Evolutionary conservation across 2,888 invertebrate genomes (phyloP), one percentile per base, ranked within the genome.

Genomic region (Xanthostigma xanthostigma): DNA sequence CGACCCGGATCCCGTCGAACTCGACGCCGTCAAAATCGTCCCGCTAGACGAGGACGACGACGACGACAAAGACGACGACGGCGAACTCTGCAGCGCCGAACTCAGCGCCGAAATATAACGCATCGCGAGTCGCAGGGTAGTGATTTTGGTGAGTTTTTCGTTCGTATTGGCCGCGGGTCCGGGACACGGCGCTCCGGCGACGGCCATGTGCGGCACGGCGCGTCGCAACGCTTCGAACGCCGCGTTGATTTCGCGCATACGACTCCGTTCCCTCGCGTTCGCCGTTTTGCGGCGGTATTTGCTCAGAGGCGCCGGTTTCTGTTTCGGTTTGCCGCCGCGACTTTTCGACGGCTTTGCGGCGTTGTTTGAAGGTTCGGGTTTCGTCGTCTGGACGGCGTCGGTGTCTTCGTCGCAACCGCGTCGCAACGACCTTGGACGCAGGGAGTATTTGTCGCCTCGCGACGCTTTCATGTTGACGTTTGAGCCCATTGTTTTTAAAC

Each of bases 261-360:
- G 65, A 51, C 69, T 73, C 48, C 82, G 61, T 59, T 82, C 82
- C 6, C 81, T 61, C 0, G 79, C 78, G 61, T 81, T 82, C 4
- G 82, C 82, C 17, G 79, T 79, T 64, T 76, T 76, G 54, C 82
- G 67, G 27, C 81, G 64, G 65, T 81, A 81, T 62, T 81, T 81
- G 61, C 79, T 79, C 48, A 81, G 62, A 9, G 80, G 79, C 8
- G 70, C 65, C 17, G 68, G 61, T 58, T 67, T 66, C 44, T 65
- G 65, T 54, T 67, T 67, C 8, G 61, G 57, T 51, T 62, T 60
- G n/a, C 55, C 48, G 11, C 50, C 44, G n/a, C 48, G 46, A 9
- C 49, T 50, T 38, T 40, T 44, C 11, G 39, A 35, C 38, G 5
- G 12, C 50, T 53, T 46, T 53, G 54, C 5, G 52, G 13, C 13